Base-by-base conservation (phyloP, 2,797 vertebrate species). In the Crotalus adamanteus region DNA sequence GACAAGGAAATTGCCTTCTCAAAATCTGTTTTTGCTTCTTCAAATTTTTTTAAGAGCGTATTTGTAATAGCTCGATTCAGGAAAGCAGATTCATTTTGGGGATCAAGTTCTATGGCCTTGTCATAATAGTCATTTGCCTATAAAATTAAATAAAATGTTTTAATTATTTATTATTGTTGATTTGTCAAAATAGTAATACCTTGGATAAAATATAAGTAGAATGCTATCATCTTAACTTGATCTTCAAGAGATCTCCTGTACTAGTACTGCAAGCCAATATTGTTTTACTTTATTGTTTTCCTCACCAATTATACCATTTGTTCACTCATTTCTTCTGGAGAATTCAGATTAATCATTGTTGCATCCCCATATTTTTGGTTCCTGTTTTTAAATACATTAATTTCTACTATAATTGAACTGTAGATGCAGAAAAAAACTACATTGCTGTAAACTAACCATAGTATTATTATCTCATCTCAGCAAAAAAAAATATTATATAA, bases 1-100 rank as follows among this genome's bases (percentile, higher is more conserved):
- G 96, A 98, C 14, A 96, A 96, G 89, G 93, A 91, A 94, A 98
- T 13, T n/a, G 97, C 97, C 89, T 61, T 91, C 92, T 96, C 96
- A 95, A 98, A 98, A 96, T 98, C 98, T 95, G 96, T 95, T 94
- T 98, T 94, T 59, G 98, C 98, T 95, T 97, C 98, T 93, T 97
- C 94, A 60, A 96, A 96, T 92, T 97, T 97, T 92, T 95, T 96
- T 92, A 98, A 94, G 59, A 98, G 65, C 6, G 95, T 96, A 83
- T 97, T 97, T 93, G 97, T 96, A 93, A 98, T 96, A 94, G 98
- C 98, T 95, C 96, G 96, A 96, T 98, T 98, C 95, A 98, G 95
- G 92, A 97, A 26, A 87, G 96, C 97, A 60, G 96, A 97, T 89
- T 98, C 96, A 94, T 98, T 97, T 92, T 78, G 92, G 55, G 98